Percentiles rank a stretch among this genome's conserved stretches.
These are phyloP conservation scores for Myanophis thanlyinensis DNA, from an alignment of 2,113 vertebrate species.

Conservation along the genomic window DNA sequence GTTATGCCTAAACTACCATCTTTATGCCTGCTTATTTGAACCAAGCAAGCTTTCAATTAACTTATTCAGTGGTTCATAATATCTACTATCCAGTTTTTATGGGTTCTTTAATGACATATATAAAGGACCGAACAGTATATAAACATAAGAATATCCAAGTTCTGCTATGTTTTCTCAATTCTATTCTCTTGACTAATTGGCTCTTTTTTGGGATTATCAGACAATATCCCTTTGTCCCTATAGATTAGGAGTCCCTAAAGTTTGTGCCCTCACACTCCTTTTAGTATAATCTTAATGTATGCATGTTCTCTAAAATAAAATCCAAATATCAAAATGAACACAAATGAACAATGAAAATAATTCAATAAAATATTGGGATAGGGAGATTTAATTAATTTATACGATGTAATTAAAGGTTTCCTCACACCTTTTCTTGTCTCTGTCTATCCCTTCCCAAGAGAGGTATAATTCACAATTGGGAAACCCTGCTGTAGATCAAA, in stretches of 20 bases:
- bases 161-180: not conserved
- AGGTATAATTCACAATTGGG: not conserved
- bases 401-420: too few species aligned
- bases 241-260: not conserved
- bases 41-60: not conserved
- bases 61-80: not conserved
- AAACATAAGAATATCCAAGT: not conserved
- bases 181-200: not conserved
- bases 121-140: not conserved
- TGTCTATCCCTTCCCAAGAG: not conserved
- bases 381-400: not conserved
- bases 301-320: too few species aligned
- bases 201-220: not conserved
- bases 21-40: not conserved
- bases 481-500: not conserved
- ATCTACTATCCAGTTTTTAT: not conserved
- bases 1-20: not conserved
- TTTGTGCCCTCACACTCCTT: not conserved
- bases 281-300: not conserved
- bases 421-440: not conserved
- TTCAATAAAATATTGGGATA: not conserved
- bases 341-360: not conserved
- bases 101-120: not conserved
- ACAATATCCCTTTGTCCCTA: not conserved
- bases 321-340: not conserved